Base-by-base conservation (phyloP, 1,140 invertebrate species). In the Tetramorium alpestre region DNA sequence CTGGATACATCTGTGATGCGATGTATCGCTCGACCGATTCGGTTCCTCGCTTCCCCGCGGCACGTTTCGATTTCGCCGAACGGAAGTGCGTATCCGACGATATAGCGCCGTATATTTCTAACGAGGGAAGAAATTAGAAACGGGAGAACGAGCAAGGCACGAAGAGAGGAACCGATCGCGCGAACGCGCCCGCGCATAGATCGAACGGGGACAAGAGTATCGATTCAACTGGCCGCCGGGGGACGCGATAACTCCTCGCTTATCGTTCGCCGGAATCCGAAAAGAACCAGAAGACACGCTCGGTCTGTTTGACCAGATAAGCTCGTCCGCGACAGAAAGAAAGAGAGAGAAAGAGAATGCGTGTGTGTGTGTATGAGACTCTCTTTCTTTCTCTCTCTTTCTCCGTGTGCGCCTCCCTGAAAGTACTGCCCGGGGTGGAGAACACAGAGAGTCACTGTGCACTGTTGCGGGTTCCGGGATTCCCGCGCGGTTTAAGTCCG, bases 161-260 rank as follows among this genome's bases (percentile, higher is more conserved):
- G 16, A 10, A 11, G 22, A 28, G 49, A 11, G 51, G 49, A 69
- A 90, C 58, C 60, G 86, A 87, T 87, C 85, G 60, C 47, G 38
- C 54, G 86, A 87, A 77, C 58, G 73, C 54, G 64, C 38, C 28
- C 28, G 49, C 25, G 70, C 41, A 67, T 25, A 64, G 56, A 86
- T 88, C 69, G 6, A 70, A 75, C 62, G 8, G 70, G 75, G 69
- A 86, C 38, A 87, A 54, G 16, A 64, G 67, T 87, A 87, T 90
- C 89, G 89, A 90, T 89, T 81, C 87, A 33, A 75, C 75, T 60
- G 76, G n/a, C 44, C 51, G 69, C 54, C 51, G 54, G 49, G 54
- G 62, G 47, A 75, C 60, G 49, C 65, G 85, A 89, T 87, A 78
- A 87, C 73, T 90, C 58, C 78, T 89, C 78, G 51, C 86, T 89